phyloP scores from a whole-genome alignment of 2,888 invertebrate genomes.

The Nephrotoma guestfalica region DNA sequence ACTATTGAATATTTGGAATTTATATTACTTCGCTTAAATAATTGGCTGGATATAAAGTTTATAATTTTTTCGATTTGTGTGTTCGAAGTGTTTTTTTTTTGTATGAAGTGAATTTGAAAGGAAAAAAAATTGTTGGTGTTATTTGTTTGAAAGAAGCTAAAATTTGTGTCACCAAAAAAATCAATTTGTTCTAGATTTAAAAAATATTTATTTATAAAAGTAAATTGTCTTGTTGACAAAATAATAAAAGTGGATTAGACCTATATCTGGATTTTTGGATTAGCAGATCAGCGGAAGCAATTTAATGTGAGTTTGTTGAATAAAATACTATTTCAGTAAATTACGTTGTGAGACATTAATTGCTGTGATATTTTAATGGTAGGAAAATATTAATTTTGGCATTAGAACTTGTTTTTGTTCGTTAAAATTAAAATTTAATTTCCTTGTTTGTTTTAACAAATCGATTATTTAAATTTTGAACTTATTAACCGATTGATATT shows the following conservation, averaged over 20 bases:
- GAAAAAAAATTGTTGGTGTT: neutral
- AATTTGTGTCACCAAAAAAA: neutral
- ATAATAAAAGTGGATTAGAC: neutral
- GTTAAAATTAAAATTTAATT: too few species aligned
- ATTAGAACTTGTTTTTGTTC: neutral
- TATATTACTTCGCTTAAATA: neutral
- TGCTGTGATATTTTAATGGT: neutral
- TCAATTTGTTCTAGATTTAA: neutral
- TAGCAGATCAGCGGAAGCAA: neutral
- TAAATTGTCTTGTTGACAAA: neutral
- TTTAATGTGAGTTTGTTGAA: neutral
- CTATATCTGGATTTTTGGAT: neutral
- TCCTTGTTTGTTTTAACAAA: neutral
- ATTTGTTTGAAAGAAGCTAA: neutral
- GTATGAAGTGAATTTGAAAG: neutral
- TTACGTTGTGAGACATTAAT: neutral
- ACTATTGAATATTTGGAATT: neutral
- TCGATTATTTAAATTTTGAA: neutral
- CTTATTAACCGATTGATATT: neutral
- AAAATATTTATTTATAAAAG: neutral
- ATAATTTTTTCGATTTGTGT: too few species aligned
- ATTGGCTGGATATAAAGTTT: neutral
- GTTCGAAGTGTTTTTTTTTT: neutral
- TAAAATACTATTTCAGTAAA: too few species aligned
- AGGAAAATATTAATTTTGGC: neutral